phyloP scores from a whole-genome alignment of 30 jellyfish, hydroid and myxozoan genomes.

The Nemopilema nomurai region DNA sequence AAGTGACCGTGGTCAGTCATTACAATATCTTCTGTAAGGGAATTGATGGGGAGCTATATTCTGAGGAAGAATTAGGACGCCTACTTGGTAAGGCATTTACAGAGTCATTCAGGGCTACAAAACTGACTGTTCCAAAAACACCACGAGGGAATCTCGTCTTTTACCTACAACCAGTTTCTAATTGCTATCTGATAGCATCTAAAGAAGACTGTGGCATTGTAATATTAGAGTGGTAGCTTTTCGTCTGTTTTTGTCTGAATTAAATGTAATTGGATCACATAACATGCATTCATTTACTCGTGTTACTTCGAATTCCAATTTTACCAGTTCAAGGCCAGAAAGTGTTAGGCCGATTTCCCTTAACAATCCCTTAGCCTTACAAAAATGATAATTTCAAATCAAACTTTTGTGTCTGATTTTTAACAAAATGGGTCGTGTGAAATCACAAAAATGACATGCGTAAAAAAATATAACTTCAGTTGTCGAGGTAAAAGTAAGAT shows the following conservation, averaged over 20 bases:
- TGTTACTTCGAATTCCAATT: too few relatives aligned
- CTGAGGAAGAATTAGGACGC: constrained; percentile 6
- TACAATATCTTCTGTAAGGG: constrained; percentile 26
- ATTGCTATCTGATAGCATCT: constrained; percentile 15
- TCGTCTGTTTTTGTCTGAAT: not conserved
- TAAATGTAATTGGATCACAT: not conserved
- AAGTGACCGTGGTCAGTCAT: not conserved
- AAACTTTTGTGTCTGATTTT: too few relatives aligned
- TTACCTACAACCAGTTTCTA: constrained; percentile 24
- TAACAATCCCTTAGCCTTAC: too few relatives aligned
- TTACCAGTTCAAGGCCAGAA: too few relatives aligned
- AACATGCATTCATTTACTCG: not conserved
- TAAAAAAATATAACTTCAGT: too few relatives aligned
- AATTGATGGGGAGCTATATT: not conserved
- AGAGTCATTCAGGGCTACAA: constrained; percentile 32
- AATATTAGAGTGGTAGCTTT: constrained; percentile 15
- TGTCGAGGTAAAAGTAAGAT: too few relatives aligned
- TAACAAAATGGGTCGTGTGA: too few relatives aligned
- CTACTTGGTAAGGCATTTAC: constrained; percentile 47
- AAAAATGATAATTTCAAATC: too few relatives aligned
- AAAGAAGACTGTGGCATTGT: constrained; percentile 30
- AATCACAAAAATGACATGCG: too few relatives aligned
- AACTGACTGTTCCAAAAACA: not conserved
- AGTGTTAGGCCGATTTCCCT: too few relatives aligned
- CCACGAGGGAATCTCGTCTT: not conserved